These are phyloP conservation scores for Drosophila tanythrix DNA, from an alignment of 2,888 invertebrate genomes.

Conservation along the genomic window DNA sequence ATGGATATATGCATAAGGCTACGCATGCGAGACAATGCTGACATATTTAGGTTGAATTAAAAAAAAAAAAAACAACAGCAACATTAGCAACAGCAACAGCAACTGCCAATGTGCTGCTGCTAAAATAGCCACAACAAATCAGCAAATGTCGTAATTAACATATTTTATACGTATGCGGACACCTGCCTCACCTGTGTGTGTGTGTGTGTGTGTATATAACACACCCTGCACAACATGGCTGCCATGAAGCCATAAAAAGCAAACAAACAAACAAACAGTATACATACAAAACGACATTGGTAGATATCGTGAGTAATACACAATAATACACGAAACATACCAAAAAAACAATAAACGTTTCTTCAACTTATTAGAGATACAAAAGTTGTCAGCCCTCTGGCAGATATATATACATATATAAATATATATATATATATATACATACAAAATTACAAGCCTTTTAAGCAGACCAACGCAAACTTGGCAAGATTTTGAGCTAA, in stretches of 20 bases:
- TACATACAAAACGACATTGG: conserved; percentile 35
- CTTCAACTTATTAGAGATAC: conserved; percentile 39
- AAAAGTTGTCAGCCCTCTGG: not conserved
- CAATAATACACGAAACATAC: conserved; percentile 35
- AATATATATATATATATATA: not conserved
- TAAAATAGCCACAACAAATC: conserved; percentile 71
- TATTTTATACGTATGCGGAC: conserved; percentile 55
- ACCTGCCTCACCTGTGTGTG: conserved; percentile 27
- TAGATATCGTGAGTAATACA: conserved; percentile 46
- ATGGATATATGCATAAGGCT: not conserved
- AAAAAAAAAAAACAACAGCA: conserved; percentile 24
- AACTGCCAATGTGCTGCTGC: conserved; percentile 35
- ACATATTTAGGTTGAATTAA: conserved; percentile 70
- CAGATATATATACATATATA: not conserved
- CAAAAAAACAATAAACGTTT: conserved; percentile 32
- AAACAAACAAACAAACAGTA: conserved; percentile 14
- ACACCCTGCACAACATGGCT: conserved; percentile 62
- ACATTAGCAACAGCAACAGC: conserved; percentile 17
- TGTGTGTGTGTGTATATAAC: conserved; percentile 34
- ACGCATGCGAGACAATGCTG: conserved; percentile 54
- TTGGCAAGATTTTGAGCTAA: not conserved
- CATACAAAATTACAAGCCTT: not conserved
- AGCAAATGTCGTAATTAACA: conserved; percentile 75
- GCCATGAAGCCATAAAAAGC: conserved; percentile 57
- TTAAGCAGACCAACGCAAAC: not conserved